phyloP scores from a whole-genome alignment of 2,113 vertebrate genomes.

The Pygoscelis adeliae region DNA sequence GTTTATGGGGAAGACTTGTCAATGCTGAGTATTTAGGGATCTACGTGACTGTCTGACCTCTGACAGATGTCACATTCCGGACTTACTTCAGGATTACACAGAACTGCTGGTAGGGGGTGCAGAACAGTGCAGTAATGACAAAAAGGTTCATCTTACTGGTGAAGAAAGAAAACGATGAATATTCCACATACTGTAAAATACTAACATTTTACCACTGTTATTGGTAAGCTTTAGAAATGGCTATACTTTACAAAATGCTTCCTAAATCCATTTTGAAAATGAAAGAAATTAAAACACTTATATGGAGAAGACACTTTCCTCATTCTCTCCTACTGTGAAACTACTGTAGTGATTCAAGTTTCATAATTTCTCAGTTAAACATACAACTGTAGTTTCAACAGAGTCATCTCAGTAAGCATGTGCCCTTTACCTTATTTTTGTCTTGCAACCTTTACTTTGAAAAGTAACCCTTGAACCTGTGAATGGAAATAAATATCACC shows the following conservation, averaged over 20 bases:
- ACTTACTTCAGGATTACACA: background rate
- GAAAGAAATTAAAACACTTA: background rate
- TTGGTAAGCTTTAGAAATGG: background rate
- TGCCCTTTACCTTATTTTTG: background rate
- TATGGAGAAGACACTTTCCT: background rate
- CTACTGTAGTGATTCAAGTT: background rate
- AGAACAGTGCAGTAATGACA: background rate
- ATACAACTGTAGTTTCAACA: background rate
- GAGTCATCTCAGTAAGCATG: background rate
- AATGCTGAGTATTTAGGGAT: background rate
- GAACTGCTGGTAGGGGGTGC: background rate
- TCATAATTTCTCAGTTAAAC: background rate
- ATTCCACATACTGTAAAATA: background rate
- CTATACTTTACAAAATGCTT: background rate
- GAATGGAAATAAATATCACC: background rate
- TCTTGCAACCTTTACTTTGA: background rate
- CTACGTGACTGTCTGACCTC: background rate
- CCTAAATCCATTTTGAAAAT: background rate
- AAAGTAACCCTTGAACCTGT: background rate
- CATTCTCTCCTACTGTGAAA: background rate
- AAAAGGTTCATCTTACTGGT: background rate
- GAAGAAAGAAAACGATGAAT: background rate
- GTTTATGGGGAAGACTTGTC: background rate
- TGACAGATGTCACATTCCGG: background rate
- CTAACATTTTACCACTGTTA: background rate